Evolutionary conservation across 1,140 invertebrate species (phyloP).

Genomic region (Drosophila subpulchrella): DNA sequence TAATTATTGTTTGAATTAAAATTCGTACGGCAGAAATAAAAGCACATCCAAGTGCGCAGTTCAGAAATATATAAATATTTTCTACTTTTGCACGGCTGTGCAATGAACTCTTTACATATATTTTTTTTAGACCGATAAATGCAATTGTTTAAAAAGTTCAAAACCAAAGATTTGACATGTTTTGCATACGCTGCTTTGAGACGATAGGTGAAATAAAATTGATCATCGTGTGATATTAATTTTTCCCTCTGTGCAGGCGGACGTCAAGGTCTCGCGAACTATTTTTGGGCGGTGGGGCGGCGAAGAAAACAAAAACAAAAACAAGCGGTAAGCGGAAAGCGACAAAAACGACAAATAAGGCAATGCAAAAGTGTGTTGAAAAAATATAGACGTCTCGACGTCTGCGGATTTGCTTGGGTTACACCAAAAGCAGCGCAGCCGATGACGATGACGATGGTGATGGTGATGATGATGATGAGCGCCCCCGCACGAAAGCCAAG

Average conservation of each 20-base stretch:
- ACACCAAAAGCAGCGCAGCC: conserved; percentile 57
- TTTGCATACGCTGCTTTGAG: neutral
- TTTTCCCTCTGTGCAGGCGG: conserved; percentile 15
- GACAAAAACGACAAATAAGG: conserved; percentile 78
- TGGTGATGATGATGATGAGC: conserved; percentile 31
- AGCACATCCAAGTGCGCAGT: neutral
- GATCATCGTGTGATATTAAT: neutral
- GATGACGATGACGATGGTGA: conserved; percentile 47
- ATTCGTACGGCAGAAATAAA: conserved; percentile 40
- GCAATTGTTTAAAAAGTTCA: neutral
- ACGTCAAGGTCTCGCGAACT: conserved; percentile 65
- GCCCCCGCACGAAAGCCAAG: conserved; percentile 64
- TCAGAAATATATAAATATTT: neutral
- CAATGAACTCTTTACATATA: neutral
- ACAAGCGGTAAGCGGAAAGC: conserved; percentile 32
- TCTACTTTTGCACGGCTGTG: neutral
- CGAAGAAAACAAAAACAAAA: conserved; percentile 45
- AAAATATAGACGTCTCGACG: conserved; percentile 71
- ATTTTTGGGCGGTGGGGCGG: conserved; percentile 67
- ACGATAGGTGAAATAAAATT: neutral
- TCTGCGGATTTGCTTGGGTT: conserved; percentile 79
- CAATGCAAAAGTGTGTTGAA: conserved; percentile 79
- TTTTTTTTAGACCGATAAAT: neutral
- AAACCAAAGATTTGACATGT: conserved; percentile 1
- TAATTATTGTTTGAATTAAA: conserved; percentile 60